A percentile compares a stretch with the other conserved stretches of the same genome.
Conservation (phyloP, 2,888 invertebrate genomes). For the Nephrotoma flavescens region DNA sequence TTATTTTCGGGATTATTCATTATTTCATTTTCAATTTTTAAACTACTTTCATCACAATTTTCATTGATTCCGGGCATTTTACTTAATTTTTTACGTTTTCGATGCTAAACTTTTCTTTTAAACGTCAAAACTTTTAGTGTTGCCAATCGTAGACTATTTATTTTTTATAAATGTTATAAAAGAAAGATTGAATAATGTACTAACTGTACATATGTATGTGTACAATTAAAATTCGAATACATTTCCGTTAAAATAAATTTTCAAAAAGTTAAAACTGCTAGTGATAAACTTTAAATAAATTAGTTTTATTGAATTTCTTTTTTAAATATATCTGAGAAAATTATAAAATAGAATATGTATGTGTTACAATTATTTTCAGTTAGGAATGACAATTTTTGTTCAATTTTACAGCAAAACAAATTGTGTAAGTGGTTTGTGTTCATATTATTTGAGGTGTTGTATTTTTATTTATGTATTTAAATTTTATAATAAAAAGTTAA, state of each 20-base stretch:
- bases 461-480: background rate
- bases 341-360: background rate
- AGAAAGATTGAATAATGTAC: background rate
- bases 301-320: background rate
- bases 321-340: background rate
- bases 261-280: background rate
- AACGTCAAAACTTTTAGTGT: background rate
- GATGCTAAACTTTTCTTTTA: background rate
- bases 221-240: too few relatives aligned
- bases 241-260: background rate
- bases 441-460: background rate
- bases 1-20: background rate
- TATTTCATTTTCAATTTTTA: background rate
- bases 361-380: background rate
- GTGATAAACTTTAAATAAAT: background rate
- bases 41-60: background rate
- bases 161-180: background rate
- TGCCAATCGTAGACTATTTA: background rate
- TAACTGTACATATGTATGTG: too few relatives aligned
- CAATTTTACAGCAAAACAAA: background rate
- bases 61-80: slow-evolving; percentile 3
- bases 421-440: background rate
- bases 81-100: background rate
- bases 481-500: background rate
- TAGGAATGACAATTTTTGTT: background rate